phyloP scores from a whole-genome alignment of 2,113 vertebrate genomes.

The Lonchura striata region DNA sequence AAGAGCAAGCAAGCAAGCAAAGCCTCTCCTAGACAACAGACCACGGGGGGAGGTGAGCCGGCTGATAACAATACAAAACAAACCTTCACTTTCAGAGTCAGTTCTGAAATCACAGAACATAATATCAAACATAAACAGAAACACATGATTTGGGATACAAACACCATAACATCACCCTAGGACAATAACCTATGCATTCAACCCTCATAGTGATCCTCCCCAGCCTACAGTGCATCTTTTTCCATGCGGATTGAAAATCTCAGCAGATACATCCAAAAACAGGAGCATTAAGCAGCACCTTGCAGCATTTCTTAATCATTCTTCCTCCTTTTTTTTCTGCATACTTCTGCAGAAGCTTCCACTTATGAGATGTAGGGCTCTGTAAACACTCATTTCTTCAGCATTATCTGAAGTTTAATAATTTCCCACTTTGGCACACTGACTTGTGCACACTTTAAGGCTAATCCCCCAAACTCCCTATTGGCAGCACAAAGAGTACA shows the following conservation, averaged over 20 bases:
- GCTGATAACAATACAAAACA: too few relatives aligned
- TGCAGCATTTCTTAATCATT: background rate
- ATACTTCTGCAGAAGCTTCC: background rate
- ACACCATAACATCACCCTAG: too few relatives aligned
- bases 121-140: too few relatives aligned
- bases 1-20: too few relatives aligned
- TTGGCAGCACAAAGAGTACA: background rate
- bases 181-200: background rate
- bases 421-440: background rate
- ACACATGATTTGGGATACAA: too few relatives aligned
- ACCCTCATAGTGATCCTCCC: background rate
- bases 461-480: background rate
- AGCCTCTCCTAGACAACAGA: too few relatives aligned
- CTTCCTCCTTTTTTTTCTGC: background rate
- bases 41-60: too few relatives aligned
- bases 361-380: background rate
- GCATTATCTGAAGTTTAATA: background rate
- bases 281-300: background rate
- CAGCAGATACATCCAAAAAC: background rate
- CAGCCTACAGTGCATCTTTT: background rate
- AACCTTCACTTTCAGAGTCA: too few relatives aligned
- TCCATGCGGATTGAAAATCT: background rate
- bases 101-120: too few relatives aligned
- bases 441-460: background rate
- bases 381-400: background rate